Percentiles rank a stretch among this genome's conserved stretches.
Conservation (phyloP, 2,113 vertebrate species). For the Trichomycterus rosablanca region DNA sequence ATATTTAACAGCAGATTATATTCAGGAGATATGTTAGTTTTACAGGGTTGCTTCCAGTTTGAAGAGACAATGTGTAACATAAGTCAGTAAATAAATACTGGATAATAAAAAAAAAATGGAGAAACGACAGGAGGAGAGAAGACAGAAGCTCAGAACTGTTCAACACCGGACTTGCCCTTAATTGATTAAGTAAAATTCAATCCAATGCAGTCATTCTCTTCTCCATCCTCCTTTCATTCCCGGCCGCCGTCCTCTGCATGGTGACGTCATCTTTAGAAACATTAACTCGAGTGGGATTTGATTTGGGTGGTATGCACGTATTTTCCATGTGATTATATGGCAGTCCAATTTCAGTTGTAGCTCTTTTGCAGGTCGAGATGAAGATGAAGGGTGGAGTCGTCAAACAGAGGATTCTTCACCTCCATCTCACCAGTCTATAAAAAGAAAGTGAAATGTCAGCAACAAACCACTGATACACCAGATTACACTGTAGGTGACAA, state of each 20-base stretch:
- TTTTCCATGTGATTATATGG: neutral
- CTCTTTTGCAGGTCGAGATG: conserved; percentile 64
- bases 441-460: conserved; percentile 12
- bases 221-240: neutral
- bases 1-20: conserved; percentile 22
- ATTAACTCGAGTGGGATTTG: conserved; percentile 4
- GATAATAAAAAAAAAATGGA: neutral
- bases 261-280: neutral
- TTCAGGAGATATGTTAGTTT: conserved; percentile 21
- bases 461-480: neutral
- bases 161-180: conserved; percentile 2
- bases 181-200: neutral
- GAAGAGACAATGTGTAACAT: conserved; percentile 15
- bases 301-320: neutral
- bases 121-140: conserved; percentile 1
- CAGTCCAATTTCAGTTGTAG: conserved; percentile 59
- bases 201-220: neutral
- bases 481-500: conserved; percentile 10
- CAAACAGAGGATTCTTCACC: conserved; percentile 90
- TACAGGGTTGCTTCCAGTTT: neutral
- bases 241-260: conserved; percentile 1
- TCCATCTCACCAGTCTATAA: conserved; percentile 89
- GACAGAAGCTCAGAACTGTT: neutral
- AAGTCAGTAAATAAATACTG: conserved; percentile 15
- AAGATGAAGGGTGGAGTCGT: conserved; percentile 78